phyloP scores from a whole-genome alignment of 2,888 invertebrate genomes.

The Plagodis pulveraria region DNA sequence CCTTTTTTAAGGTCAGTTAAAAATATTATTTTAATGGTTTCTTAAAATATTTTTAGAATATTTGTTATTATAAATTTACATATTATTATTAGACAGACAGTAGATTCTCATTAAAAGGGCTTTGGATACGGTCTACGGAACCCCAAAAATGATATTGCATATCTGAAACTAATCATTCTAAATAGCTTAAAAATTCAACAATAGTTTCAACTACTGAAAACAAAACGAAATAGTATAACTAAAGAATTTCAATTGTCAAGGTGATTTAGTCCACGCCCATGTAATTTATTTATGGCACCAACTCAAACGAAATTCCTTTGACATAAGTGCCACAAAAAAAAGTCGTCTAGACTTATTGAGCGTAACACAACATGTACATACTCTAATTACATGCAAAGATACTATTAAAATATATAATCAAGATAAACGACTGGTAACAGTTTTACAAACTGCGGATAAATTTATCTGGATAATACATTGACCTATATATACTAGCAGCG shows the following conservation, averaged over 20 bases:
- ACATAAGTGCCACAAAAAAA: constrained; percentile 7
- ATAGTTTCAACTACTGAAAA: not conserved
- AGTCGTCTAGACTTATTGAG: constrained; percentile 7
- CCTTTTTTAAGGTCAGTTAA: no score
- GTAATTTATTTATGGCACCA: not conserved
- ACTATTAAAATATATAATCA: not conserved
- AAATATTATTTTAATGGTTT: no score
- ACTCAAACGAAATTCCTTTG: constrained; percentile 3
- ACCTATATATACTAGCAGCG: no score
- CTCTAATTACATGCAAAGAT: constrained; percentile 7
- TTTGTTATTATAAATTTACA: no score
- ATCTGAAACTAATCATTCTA: no score
- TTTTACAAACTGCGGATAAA: not conserved
- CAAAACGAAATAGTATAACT: not conserved
- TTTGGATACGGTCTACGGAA: no score
- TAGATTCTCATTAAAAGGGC: no score
- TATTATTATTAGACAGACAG: no score
- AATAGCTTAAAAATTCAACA: no score
- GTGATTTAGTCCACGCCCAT: not conserved
- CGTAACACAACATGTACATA: not conserved
- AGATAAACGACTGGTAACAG: not conserved
- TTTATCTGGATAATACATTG: not conserved
- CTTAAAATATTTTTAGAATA: no score
- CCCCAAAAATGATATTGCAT: no score
- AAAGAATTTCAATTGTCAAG: constrained; percentile 7